phyloP scores from a whole-genome alignment of 2,888 invertebrate species.

The Drosophila quinaria region DNA sequence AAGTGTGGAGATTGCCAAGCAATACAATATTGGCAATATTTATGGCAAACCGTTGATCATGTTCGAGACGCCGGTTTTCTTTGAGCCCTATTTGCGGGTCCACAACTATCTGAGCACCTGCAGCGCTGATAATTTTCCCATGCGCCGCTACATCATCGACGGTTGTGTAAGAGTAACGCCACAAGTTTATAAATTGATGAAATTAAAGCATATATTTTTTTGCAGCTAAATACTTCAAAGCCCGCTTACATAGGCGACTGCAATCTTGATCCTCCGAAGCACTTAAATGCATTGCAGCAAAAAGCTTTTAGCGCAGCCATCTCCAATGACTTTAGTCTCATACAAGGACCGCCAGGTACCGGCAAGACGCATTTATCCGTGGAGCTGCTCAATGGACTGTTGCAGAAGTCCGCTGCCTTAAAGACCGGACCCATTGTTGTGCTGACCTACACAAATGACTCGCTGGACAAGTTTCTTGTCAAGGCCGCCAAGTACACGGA shows the following conservation, averaged over 20 bases:
- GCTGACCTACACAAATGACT: conserved; percentile 94
- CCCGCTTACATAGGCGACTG: conserved; percentile 84
- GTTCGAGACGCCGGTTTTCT: conserved; percentile 92
- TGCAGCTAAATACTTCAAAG: conserved; percentile 29
- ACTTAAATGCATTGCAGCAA: conserved; percentile 89
- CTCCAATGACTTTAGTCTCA: conserved; percentile 90
- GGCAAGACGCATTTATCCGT: conserved; percentile 94
- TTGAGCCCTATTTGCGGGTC: conserved; percentile 93
- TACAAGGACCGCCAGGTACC: conserved; percentile 96
- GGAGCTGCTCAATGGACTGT: conserved; percentile 89
- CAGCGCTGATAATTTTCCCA: conserved; percentile 88
- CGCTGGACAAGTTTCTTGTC: conserved; percentile 94
- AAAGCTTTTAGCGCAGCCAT: conserved; percentile 90
- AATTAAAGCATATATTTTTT: neutral
- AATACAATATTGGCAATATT: conserved; percentile 80
- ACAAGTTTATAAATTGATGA: neutral
- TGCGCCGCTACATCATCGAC: conserved; percentile 89
- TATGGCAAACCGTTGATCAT: conserved; percentile 87
- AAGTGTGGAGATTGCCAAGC: conserved; percentile 82
- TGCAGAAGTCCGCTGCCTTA: conserved; percentile 87
- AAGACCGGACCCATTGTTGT: conserved; percentile 88
- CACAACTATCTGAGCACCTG: conserved; percentile 89
- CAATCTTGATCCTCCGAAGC: conserved; percentile 83
- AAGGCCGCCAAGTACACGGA: conserved; percentile 88
- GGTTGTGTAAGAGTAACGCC: conserved; percentile 85